Percentiles rank a stretch among this genome's conserved stretches.
phyloP scores from a whole-genome alignment of 2,888 invertebrate genomes.

The Lithophane leautieri region DNA sequence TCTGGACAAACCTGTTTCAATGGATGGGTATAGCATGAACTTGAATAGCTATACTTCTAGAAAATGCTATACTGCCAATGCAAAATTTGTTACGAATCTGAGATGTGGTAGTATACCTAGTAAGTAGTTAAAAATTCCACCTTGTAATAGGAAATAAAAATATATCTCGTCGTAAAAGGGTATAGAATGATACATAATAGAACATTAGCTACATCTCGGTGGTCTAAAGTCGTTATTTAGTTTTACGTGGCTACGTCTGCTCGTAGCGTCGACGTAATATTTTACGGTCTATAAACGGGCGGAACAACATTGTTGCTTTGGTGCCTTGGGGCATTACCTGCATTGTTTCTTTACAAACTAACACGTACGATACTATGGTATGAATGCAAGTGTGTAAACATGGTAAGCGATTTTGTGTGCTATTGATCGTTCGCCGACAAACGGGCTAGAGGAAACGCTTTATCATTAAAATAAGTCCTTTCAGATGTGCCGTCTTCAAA shows the following conservation, averaged over 20 bases:
- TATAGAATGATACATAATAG: constrained; percentile 41
- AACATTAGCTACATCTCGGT: constrained; percentile 47
- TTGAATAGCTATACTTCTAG: too few relatives aligned
- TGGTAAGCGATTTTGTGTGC: constrained; percentile 36
- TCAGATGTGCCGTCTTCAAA: background rate
- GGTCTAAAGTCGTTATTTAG: constrained; percentile 63
- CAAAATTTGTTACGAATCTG: constrained; percentile 15
- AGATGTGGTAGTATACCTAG: background rate
- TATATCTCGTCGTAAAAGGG: constrained; percentile 20
- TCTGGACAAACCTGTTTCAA: constrained; percentile 42
- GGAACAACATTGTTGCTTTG: constrained; percentile 76
- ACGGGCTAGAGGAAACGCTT: constrained; percentile 37
- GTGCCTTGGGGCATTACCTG: constrained; percentile 71
- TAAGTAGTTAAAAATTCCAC: constrained; percentile 7
- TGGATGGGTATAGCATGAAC: constrained; percentile 5
- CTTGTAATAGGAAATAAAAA: constrained; percentile 20
- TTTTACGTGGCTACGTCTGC: constrained; percentile 57
- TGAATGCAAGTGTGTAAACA: constrained; percentile 57
- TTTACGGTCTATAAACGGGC: constrained; percentile 81
- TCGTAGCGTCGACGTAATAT: constrained; percentile 75
- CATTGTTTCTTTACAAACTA: constrained; percentile 75
- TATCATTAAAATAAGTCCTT: constrained; percentile 42
- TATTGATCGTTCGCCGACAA: constrained; percentile 42
- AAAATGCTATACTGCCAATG: too few relatives aligned
- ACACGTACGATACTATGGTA: constrained; percentile 47